phyloP scores from a whole-genome alignment of 2,888 invertebrate genomes.

The Uloborus plumipes region DNA sequence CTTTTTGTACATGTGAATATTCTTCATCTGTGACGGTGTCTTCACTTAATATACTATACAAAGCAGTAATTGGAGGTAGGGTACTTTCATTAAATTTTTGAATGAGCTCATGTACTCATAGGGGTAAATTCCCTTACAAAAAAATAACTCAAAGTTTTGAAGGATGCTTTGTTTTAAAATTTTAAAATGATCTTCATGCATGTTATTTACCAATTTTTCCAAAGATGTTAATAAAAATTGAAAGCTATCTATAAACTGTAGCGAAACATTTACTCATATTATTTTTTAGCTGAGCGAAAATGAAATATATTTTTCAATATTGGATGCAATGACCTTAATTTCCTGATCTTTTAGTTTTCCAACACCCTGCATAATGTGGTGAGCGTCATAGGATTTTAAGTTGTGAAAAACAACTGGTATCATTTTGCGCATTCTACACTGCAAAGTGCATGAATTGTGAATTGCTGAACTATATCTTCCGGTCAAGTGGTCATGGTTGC shows the following conservation, averaged over 20 bases:
- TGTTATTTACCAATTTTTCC: not conserved
- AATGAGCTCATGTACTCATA: not conserved
- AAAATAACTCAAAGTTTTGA: constrained; percentile 49
- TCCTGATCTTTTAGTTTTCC: not conserved
- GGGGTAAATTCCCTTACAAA: not conserved
- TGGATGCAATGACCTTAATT: constrained; percentile 2
- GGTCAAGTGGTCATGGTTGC: not conserved
- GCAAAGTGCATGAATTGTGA: not conserved
- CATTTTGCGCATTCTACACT: not conserved
- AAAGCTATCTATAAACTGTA: not conserved
- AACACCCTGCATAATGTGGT: constrained; percentile 1
- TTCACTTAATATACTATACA: constrained; percentile 9
- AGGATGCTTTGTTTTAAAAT: constrained; percentile 39
- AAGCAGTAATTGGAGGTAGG: constrained; percentile 61
- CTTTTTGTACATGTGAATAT: too few species aligned
- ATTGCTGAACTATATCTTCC: not conserved
- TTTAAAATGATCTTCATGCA: constrained; percentile 2
- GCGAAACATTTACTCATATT: not conserved
- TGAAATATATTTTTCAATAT: constrained; percentile 1
- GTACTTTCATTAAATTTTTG: constrained; percentile 58
- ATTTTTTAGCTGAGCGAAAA: not conserved
- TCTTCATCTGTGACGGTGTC: not conserved
- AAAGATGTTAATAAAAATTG: constrained; percentile 4
- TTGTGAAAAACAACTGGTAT: not conserved
- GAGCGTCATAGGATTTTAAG: not conserved